A percentile compares a stretch with the other conserved stretches of the same genome.
Evolutionary conservation across 1,140 invertebrate species (phyloP).

Genomic region (Brachionus rotundiformis): DNA sequence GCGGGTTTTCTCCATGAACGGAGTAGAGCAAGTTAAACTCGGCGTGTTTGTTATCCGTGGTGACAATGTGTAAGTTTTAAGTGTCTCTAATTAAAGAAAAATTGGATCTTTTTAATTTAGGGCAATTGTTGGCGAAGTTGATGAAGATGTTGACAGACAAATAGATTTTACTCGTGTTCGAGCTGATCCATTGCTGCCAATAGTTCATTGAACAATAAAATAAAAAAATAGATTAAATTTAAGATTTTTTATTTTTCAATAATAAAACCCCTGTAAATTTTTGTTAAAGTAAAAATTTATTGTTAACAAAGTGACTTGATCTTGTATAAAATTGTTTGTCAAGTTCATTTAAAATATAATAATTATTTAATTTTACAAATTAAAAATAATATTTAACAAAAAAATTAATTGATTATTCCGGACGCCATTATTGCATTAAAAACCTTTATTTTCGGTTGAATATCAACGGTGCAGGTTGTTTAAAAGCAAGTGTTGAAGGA

Average conservation of each 20-base stretch:
- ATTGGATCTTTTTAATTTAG: not conserved
- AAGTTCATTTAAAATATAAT: not conserved
- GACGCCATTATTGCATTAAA: not conserved
- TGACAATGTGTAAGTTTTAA: slow-evolving; percentile 77
- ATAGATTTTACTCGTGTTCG: slow-evolving; percentile 34
- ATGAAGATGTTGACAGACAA: slow-evolving; percentile 49
- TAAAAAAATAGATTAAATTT: not conserved
- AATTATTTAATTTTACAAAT: not conserved
- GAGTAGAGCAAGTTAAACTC: slow-evolving; percentile 91
- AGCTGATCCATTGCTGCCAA: slow-evolving; percentile 33
- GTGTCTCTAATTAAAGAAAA: not conserved
- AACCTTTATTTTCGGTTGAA: slow-evolving; percentile 34
- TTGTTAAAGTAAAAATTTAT: not conserved
- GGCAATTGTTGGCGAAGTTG: slow-evolving; percentile 48
- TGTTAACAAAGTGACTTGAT: not conserved
- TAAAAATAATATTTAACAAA: slow-evolving; percentile 10
- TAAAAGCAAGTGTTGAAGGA: slow-evolving; percentile 46
- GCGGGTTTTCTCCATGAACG: slow-evolving; percentile 86
- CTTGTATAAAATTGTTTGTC: not conserved
- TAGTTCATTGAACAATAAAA: slow-evolving; percentile 36
- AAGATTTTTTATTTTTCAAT: slow-evolving; percentile 14
- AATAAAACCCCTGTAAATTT: slow-evolving; percentile 43
- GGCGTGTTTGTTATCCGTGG: slow-evolving; percentile 94
- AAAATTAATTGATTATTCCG: not conserved
- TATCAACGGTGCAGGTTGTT: slow-evolving; percentile 46